Conservation (phyloP, 2,888 invertebrate species). For the Amorpha juglandis region DNA sequence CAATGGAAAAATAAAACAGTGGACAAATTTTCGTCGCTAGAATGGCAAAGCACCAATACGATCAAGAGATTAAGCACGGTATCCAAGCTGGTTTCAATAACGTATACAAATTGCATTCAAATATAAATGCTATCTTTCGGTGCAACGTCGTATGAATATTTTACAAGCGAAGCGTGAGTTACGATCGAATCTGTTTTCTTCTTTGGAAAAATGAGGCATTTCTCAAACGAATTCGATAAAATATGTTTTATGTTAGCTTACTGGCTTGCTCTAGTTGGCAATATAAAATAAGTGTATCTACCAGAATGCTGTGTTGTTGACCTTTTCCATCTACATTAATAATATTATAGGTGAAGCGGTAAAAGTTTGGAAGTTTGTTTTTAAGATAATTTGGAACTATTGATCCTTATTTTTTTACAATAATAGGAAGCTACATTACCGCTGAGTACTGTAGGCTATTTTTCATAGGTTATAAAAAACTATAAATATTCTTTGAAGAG, state of each 20-base stretch:
- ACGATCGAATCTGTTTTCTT: slow-evolving; percentile 9
- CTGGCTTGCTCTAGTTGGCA: neutral
- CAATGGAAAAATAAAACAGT: neutral
- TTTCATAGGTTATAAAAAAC: no score
- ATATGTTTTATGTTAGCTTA: slow-evolving; percentile 1
- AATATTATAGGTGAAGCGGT: no score
- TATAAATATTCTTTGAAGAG: no score
- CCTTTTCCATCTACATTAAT: no score
- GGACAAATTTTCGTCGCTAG: neutral
- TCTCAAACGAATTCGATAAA: slow-evolving; percentile 2
- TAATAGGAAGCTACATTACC: no score
- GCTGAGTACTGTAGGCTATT: no score
- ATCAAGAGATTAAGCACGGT: slow-evolving; percentile 10
- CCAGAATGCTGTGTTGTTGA: neutral
- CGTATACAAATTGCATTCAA: slow-evolving; percentile 16
- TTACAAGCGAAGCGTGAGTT: slow-evolving; percentile 9
- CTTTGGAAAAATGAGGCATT: slow-evolving; percentile 7
- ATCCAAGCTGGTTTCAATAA: slow-evolving; percentile 9
- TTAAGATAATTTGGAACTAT: no score
- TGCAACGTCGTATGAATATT: slow-evolving; percentile 17
- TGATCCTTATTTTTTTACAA: no score
- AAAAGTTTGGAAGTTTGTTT: no score
- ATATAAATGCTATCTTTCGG: slow-evolving; percentile 16
- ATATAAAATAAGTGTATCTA: neutral
- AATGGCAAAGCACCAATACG: neutral